Evolutionary conservation across 1,140 invertebrate species (phyloP), one percentile per base, ranked within the genome.

Genomic region (Brachionus paranguensis): DNA sequence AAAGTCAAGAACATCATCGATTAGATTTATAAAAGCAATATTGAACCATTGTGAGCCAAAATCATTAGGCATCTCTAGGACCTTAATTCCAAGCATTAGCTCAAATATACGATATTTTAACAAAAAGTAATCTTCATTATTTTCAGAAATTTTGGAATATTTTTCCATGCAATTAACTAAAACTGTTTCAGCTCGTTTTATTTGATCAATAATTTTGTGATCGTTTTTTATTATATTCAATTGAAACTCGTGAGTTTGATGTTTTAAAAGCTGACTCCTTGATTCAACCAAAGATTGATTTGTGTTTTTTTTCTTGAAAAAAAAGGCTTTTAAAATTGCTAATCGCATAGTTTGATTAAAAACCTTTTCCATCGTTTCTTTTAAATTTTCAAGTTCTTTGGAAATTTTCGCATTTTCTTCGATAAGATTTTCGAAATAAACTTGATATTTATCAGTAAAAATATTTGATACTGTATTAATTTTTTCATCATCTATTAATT

Each of bases 191-290:
- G 60, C 78, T 68, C 24, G 10, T 20, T 81, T 68, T n/a, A 81
- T 68, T 29, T 81, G 78, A 17, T 60, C 29, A n/a, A 60, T 64
- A 11, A 81, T 5, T 64, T 60, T 68, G 6, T 60, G 55, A 68
- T 81, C 78, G 27, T 81, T 81, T 81, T 81, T 55, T 29, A 81
- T 60, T 64, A 81, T 81, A 45, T 81, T 81, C 10, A 81, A 10
- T 17, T 81, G 78, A 60, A 41, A 43, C 41, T 81, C 78, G 45
- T 81, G 78, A 45, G 78, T 60, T 45, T 81, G 78, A 60, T 76
- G 72, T 8, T 76, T 76, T 76, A 76, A 29, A 1, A 47, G 17
- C 53, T 76, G 41, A 14, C 24, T 76, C 7, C 72, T 20, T 20
- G 45, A 76, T 24, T 76, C 72, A 5, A 20, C 10, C 12, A 47